These are phyloP conservation scores for Muscidifurax raptorellus DNA, from an alignment of 1,140 invertebrate genomes.

Conservation along the genomic window DNA sequence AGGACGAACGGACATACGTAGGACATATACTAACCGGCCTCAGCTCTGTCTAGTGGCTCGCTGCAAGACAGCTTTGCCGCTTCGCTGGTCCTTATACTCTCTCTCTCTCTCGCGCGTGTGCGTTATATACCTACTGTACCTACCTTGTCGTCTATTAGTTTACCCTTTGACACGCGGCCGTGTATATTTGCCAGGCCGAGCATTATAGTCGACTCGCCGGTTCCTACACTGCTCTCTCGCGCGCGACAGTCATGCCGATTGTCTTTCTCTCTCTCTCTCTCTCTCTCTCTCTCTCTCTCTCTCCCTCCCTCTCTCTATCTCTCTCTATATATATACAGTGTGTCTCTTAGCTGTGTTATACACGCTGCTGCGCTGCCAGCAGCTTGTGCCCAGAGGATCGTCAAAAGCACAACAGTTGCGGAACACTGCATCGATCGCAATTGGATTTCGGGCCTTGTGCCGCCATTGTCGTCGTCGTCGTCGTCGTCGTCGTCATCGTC, in stretches of 20 bases:
- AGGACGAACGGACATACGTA: constrained; percentile 44
- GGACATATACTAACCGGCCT: constrained; percentile 21
- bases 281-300: too few relatives aligned
- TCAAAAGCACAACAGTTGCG: neutral
- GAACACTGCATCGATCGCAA: neutral
- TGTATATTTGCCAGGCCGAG: neutral
- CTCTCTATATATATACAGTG: too few relatives aligned
- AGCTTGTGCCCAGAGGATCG: neutral
- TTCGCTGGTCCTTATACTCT: neutral
- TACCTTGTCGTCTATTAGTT: neutral
- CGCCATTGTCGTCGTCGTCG: too few relatives aligned
- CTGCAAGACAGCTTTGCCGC: neutral
- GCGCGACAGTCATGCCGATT: neutral
- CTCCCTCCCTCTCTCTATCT: too few relatives aligned
- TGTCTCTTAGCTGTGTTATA: neutral
- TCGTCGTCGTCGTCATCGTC: too few relatives aligned
- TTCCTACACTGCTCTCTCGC: neutral
- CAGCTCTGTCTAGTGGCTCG: neutral
- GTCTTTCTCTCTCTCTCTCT: too few relatives aligned
- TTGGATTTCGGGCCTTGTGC: neutral
- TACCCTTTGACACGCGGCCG: neutral
- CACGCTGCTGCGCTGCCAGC: neutral
- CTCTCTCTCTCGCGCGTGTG: neutral
- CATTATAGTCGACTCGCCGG: constrained; percentile 2
- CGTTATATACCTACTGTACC: neutral